Conservation (phyloP, 1,140 invertebrate species). For the Zelostemma sp. region DNA sequence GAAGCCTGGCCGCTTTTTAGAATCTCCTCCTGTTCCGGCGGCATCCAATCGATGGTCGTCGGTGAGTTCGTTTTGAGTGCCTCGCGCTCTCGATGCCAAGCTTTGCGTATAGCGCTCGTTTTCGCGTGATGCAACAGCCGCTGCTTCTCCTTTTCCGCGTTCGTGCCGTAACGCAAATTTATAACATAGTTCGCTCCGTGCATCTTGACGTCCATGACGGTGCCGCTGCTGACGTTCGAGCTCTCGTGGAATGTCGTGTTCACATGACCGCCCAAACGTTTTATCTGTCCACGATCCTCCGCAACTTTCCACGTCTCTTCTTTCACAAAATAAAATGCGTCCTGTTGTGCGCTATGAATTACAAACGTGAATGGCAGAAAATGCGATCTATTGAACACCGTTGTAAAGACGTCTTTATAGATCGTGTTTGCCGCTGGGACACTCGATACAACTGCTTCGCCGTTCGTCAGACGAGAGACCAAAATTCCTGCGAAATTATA, state of each 20-base stretch:
- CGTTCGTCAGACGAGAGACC: slow-evolving; percentile 82
- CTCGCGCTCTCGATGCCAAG: slow-evolving; percentile 92
- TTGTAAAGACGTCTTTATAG: slow-evolving; percentile 92
- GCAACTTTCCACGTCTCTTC: slow-evolving; percentile 88
- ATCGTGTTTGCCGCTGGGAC: slow-evolving; percentile 89
- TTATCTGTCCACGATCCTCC: slow-evolving; percentile 89
- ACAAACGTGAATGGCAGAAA: slow-evolving; percentile 90
- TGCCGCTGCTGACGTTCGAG: slow-evolving; percentile 73
- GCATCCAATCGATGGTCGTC: slow-evolving; percentile 80
- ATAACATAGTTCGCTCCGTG: slow-evolving; percentile 86
- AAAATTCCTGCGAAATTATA: slow-evolving; percentile 73
- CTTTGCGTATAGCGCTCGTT: slow-evolving; percentile 85
- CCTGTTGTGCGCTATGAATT: slow-evolving; percentile 89
- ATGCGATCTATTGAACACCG: slow-evolving; percentile 92
- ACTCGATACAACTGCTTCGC: slow-evolving; percentile 86
- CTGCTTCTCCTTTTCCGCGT: slow-evolving; percentile 87
- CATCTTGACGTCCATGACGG: slow-evolving; percentile 85
- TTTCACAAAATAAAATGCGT: slow-evolving; percentile 96
- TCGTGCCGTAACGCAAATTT: slow-evolving; percentile 90
- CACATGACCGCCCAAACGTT: slow-evolving; percentile 88
- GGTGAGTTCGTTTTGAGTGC: slow-evolving; percentile 82
- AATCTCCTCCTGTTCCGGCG: slow-evolving; percentile 88
- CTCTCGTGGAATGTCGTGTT: slow-evolving; percentile 94
- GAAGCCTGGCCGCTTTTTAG: slow-evolving; percentile 84
- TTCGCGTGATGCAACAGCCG: slow-evolving; percentile 90